Base-by-base conservation (phyloP, 2,113 vertebrate genomes). In the Pteropus alecto region DNA sequence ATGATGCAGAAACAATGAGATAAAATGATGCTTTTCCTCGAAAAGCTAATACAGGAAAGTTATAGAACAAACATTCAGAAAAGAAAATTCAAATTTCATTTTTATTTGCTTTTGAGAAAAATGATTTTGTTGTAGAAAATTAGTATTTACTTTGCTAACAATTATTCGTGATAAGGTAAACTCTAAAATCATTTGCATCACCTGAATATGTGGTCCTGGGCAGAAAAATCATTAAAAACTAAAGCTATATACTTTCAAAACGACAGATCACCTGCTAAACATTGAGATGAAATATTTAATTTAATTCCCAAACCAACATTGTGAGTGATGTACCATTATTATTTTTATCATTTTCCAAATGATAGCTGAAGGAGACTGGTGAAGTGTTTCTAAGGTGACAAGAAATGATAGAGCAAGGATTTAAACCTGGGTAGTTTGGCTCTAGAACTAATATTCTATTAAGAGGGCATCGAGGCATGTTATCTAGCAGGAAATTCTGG, bases 31-130 rank as follows among this genome's bases (percentile, higher is more conserved):
- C 1, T 38, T 85, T 87, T 14, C n/a, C 1, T 28, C n/a, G 84
- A 61, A 8, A 78, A 76, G 24, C 6, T 92, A 90, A 71, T 85
- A 43, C 0, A 76, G 4, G 5, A 79, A 95, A 94, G 46, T 26
- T 78, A 63, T 16, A 67, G 15, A 91, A 88, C 1, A 94, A 93
- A 97, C 13, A 76, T 43, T 76, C 46, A 93, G 30, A 87, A 94
- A 87, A 1, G 18, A 90, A 92, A 73, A 43, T 83, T 38, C 2
- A 90, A 87, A 83, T 76, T 30, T 38, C 26, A 88, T 78, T 91
- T 82, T 51, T 81, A 78, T 93, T 94, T 95, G 74, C 81, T 92
- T 68, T 94, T 70, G 16, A 54, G n/a, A 93, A 12, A 46, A 76
- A 6, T 71, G 1, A 81, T 71, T 90, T 87, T 71, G n/a, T 65